These are phyloP conservation scores for Thinocorus orbignyianus DNA, from an alignment of 2,113 vertebrate genomes.

Conservation along the genomic window DNA sequence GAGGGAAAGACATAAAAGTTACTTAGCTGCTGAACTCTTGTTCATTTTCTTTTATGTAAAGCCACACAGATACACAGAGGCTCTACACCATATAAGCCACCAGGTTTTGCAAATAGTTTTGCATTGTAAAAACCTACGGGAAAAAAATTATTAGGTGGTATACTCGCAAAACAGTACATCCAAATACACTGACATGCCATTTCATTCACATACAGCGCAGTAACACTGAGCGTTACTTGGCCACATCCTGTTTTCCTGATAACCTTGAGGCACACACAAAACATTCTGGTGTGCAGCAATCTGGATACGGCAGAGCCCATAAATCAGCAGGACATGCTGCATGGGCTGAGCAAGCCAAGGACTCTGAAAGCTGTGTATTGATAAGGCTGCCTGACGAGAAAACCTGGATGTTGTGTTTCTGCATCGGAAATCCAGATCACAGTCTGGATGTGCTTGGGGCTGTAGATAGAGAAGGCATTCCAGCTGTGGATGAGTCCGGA, in stretches of 20 bases:
- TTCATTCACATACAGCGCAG: not conserved
- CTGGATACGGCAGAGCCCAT: not conserved
- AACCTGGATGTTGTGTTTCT: not conserved
- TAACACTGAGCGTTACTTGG: fast-evolving
- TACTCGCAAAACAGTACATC: not conserved
- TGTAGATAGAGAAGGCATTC: fast-evolving
- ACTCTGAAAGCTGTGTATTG: not conserved
- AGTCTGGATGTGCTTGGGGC: fast-evolving
- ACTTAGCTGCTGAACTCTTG: not conserved
- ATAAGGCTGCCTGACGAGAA: not conserved
- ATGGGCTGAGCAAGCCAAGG: not conserved
- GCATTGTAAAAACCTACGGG: not conserved
- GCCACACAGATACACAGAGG: not conserved
- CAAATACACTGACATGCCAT: not conserved
- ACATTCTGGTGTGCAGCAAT: not conserved
- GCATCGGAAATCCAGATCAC: not conserved
- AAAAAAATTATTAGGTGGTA: not conserved
- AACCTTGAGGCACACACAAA: not conserved
- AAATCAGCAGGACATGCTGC: not conserved
- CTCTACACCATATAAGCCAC: not conserved
- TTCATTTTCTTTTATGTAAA: not conserved
- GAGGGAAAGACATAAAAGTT: not conserved
- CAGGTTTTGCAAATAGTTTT: not conserved
- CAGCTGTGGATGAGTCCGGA: not conserved
- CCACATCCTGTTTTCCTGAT: not conserved